Percentiles rank a stretch among this genome's conserved stretches.
These are phyloP conservation scores for Dexiosoma caninum DNA, from an alignment of 2,888 invertebrate genomes.

Conservation along the genomic window DNA sequence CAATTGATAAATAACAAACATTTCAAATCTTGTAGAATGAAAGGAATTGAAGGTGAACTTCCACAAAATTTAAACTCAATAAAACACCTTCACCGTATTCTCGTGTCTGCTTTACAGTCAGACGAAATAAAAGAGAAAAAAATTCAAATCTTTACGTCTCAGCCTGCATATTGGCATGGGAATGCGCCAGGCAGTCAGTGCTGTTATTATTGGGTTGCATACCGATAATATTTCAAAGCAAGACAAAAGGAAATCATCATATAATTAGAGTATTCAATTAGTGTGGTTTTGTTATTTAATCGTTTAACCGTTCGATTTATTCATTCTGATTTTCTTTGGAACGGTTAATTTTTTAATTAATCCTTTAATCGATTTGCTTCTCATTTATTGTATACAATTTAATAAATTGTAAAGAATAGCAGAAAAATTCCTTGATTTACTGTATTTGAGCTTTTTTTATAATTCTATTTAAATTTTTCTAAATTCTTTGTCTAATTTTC, in stretches of 20 bases:
- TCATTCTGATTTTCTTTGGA: no score
- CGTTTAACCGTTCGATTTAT: no score
- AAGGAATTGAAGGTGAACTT: conserved; percentile 12
- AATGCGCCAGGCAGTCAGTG: conserved; percentile 10
- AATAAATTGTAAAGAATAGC: no score
- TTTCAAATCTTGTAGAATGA: conserved; percentile 21
- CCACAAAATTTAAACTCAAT: conserved; percentile 44
- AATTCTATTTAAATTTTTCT: no score
- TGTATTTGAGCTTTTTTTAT: no score
- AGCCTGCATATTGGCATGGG: not conserved
- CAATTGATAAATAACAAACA: conserved; percentile 58
- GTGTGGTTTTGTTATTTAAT: no score
- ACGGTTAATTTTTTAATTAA: no score
- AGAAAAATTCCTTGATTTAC: no score
- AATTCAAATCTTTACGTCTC: conserved; percentile 1
- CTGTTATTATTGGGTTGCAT: conserved; percentile 35
- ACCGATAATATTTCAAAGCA: conserved; percentile 23
- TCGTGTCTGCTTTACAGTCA: conserved; percentile 6
- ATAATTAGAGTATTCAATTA: no score
- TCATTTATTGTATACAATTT: no score
- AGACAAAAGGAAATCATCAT: conserved; percentile 12
- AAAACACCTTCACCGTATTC: conserved; percentile 55
- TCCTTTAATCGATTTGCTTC: no score
- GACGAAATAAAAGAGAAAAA: conserved; percentile 6
- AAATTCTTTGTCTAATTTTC: no score